Evolutionary conservation across 2,113 vertebrate species (phyloP).

Genomic region (Phasianus colchicus): DNA sequence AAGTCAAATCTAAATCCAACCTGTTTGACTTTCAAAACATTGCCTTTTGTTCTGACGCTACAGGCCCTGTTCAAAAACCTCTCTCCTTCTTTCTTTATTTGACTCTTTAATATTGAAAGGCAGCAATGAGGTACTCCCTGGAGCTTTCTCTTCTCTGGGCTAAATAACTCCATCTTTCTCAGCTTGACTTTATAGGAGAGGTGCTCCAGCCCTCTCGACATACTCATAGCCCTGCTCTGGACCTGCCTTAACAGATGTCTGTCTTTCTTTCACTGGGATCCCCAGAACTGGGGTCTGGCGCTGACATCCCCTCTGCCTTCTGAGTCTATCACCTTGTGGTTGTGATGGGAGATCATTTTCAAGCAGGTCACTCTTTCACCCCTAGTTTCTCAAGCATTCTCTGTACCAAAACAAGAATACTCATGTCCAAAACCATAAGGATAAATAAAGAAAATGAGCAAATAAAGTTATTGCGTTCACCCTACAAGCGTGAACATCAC

Average conservation of each 20-base stretch:
- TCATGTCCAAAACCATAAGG: neutral
- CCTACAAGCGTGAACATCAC: neutral
- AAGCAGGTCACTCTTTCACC: rapidly evolving
- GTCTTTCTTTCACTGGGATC: neutral
- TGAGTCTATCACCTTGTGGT: neutral
- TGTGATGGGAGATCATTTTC: neutral
- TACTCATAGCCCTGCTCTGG: neutral
- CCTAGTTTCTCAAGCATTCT: neutral
- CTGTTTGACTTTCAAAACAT: neutral
- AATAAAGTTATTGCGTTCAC: rapidly evolving
- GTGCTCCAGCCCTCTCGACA: neutral
- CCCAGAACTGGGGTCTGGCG: neutral
- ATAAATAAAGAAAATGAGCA: neutral
- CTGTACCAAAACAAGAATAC: neutral
- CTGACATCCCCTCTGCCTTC: neutral
- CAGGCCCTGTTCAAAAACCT: neutral
- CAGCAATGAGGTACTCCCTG: neutral
- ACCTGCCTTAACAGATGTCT: neutral
- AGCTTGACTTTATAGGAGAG: neutral
- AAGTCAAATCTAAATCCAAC: neutral
- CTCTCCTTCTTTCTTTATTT: neutral
- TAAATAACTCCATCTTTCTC: neutral
- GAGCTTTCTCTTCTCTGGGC: neutral
- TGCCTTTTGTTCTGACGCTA: neutral
- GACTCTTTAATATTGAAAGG: neutral